Evolutionary conservation across 2,113 vertebrate species (phyloP), one percentile per base, ranked within the genome.

Genomic region (Plecturocebus donacophilus): DNA sequence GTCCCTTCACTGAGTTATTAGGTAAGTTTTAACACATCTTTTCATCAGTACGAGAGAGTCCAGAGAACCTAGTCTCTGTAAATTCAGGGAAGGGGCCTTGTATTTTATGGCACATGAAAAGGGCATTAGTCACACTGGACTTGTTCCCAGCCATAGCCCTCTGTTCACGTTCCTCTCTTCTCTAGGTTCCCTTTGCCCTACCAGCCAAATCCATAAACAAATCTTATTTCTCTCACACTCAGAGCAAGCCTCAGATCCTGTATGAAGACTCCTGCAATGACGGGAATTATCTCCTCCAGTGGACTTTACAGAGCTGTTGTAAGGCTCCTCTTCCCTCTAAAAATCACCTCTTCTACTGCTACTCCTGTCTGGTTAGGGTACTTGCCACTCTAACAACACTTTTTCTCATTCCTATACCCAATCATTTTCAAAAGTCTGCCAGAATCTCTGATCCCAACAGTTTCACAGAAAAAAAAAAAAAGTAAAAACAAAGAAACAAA

Each of bases 1-100:
- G 84, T 97, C 71, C 87, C 80, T 95, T 95, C 42, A 17, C 87
- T 97, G 97, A 97, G 76, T 98, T 97, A 98, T 95, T 96, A 97
- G 94, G 40, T 49, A 90, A 94, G 89, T 97, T 95, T 90, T 73
- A 93, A 75, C 87, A 84, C 0, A 8, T 91, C 70, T 96, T 97
- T 95, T 96, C 66, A 85, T 91, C 91, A 95, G 66, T 35, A 40
- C 45, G 10, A 93, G 25, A 49, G 84, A 93, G 56, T 77, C 45
- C 32, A 85, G 66, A 88, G 58, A 85, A 87, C 16, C 27, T 5
- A 56, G 58, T 12, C 52, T 97, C 71, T 73, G 52, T 61, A 68
- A 95, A 82, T 58, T 95, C 49, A 76, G 56, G 95, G 49, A 71
- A 87, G n/a, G 32, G 21, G 35, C 61, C 42, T 82, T 83, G 40